These are phyloP conservation scores for Acipenser transmontanus DNA, from an alignment of 2,797 vertebrate genomes.

Conservation along the genomic window DNA sequence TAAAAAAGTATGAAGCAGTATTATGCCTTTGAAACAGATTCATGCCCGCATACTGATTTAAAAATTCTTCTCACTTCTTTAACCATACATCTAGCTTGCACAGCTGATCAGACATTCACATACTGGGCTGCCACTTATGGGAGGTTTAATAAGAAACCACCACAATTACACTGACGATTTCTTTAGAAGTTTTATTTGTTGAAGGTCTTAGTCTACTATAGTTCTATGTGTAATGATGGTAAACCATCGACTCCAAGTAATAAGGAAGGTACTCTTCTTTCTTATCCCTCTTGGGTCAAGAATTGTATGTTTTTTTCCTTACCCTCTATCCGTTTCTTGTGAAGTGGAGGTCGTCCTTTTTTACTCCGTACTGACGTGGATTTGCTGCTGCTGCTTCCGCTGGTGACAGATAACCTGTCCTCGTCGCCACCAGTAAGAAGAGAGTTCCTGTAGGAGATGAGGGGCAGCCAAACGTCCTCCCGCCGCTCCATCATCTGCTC, in stretches of 20 bases:
- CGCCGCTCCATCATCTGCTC: slow-evolving; percentile 97
- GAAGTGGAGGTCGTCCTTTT: slow-evolving; percentile 85
- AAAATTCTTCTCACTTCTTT: too few species aligned
- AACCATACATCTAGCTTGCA: too few species aligned
- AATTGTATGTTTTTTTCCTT: slow-evolving; percentile 18
- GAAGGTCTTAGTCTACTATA: not conserved
- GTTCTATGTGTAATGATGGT: not conserved
- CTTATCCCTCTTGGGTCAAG: too few species aligned
- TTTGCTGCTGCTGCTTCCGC: slow-evolving; percentile 88
- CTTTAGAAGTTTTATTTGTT: not conserved
- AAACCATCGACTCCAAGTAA: too few species aligned
- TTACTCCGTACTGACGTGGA: slow-evolving; percentile 90
- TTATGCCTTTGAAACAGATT: too few species aligned
- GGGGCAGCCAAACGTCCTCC: slow-evolving; percentile 95
- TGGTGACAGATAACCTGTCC: slow-evolving; percentile 89
- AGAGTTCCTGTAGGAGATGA: slow-evolving; percentile 96
- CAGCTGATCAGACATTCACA: too few species aligned
- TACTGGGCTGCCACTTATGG: too few species aligned
- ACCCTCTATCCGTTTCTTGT: slow-evolving; percentile 87
- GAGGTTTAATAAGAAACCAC: too few species aligned
- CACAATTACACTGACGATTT: not conserved
- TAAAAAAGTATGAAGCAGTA: too few species aligned
- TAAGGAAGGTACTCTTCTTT: too few species aligned
- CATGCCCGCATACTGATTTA: too few species aligned
- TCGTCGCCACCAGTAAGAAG: slow-evolving; percentile 90